These are phyloP conservation scores for Himantopus leucocephalus DNA, from an alignment of 2,113 vertebrate genomes.

Conservation along the genomic window DNA sequence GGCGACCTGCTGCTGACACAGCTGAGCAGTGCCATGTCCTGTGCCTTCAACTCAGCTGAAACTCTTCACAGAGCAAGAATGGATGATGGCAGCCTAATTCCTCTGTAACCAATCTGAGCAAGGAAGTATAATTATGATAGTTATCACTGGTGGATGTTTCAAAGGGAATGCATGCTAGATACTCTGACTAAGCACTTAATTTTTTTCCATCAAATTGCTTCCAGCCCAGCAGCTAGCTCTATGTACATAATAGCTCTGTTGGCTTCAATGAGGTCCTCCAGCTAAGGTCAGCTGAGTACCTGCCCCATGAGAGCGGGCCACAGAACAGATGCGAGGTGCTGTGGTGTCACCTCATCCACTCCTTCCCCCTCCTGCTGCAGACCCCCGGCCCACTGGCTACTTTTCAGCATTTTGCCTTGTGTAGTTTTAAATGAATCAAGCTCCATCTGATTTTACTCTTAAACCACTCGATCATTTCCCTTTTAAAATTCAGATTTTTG, in stretches of 20 bases:
- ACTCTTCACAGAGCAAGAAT: neutral
- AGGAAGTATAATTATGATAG: slow-evolving; percentile 43
- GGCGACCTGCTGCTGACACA: neutral
- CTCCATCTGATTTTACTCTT: neutral
- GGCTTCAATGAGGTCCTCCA: neutral
- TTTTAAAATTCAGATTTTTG: slow-evolving; percentile 43
- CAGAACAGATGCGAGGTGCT: neutral
- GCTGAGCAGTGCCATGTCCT: neutral
- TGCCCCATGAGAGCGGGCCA: neutral
- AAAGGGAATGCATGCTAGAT: slow-evolving; percentile 11
- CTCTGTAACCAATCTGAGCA: neutral
- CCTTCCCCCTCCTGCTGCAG: neutral
- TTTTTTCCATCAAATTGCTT: slow-evolving; percentile 32
- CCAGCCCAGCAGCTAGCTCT: neutral
- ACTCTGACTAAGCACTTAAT: slow-evolving; percentile 5
- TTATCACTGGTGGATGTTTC: neutral
- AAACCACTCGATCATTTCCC: neutral
- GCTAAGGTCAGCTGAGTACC: neutral
- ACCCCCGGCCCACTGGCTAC: neutral
- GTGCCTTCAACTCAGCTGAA: neutral
- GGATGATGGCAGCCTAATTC: neutral
- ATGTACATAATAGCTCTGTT: neutral
- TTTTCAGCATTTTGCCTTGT: slow-evolving; percentile 12
- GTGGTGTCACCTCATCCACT: neutral
- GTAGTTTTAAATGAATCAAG: neutral